Base-by-base conservation (phyloP, 2,888 invertebrate genomes). In the Taenaris catops region DNA sequence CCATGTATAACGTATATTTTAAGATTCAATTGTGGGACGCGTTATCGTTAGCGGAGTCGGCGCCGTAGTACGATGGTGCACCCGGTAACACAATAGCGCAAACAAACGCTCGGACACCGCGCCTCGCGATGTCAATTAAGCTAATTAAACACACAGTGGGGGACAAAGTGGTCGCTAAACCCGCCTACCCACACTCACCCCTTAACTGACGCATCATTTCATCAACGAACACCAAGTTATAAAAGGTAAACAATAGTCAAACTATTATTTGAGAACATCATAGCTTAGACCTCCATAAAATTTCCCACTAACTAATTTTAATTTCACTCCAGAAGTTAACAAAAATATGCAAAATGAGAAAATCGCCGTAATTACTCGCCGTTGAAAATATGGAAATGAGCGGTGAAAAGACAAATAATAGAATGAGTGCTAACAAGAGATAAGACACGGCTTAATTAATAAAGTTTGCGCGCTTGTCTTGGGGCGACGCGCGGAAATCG, bases 341-440 rank as follows among this genome's bases (percentile, higher is more conserved):
- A 72, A 78, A 23, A 81, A 80, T 80, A 76, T 74, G 78, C 72
- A 74, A 80, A 81, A 76, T 66, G 70, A 66, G 71, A 65, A 73
- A 71, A 64, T 67, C 63, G 66, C 58, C 63, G 70, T 80, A 80
- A 83, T 84, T 79, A 76, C 66, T 69, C 72, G 70, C 68, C 73
- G 72, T 83, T 83, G 81, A 83, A 80, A 84, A 83, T 86, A 86
- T 86, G 86, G 75, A 84, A 86, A 86, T 86, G 79, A 84, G 80
- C 81, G 79, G 76, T 76, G 75, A 83, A 80, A 84, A 86, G 81
- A 86, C 84, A 86, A 86, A 86, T 86, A 86, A 84, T 78, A 83
- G 81, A 86, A 86, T 76, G 86, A 86, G 86, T 86, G 86, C 83
- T 84, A 83, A 84, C 84, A 84, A 83, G 84, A 83, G 86, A 86